Evolutionary conservation across 2,113 vertebrate genomes (phyloP), one percentile per base, ranked within the genome.

Genomic region (Forbesichthys agassizii): DNA sequence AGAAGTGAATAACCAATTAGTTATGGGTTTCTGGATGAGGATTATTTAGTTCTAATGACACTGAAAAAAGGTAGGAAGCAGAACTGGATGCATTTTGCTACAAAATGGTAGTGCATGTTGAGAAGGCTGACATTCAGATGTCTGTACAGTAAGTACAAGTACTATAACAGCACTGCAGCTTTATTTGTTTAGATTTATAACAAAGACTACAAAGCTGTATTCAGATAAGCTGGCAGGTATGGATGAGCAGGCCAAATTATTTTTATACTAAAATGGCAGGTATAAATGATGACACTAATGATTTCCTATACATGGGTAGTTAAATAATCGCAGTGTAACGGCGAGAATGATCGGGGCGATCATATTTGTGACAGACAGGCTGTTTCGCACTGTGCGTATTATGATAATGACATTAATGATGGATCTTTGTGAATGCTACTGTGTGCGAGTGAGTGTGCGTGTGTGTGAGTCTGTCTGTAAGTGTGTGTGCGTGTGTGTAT

Each of bases 321-420:
- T 85, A 85, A 83, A 86, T 84, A 78, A 84, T 89, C 71, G 77
- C 66, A 72, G 71, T 59, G 76, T 69, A 78, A 80, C 71, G 20
- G 72, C 71, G 84, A 88, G 78, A 80, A 75, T 88, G 83, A 86
- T 84, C 72, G 66, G 61, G 79, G 73, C 73, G 80, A 81, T 86
- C 82, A 86, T 83, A 85, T 74, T 80, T 82, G 68, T 86, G 80
- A 88, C 83, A 82, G 81, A 86, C 80, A 88, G 84, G 67, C 78
- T 82, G 85, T 51, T 47, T 75, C 36, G 60, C 81, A 79, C 78
- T 84, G 76, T 83, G 85, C 81, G 71, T 84, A 84, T 90, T 89
- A 89, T 89, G 83, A 83, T 87, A 89, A 89, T 88, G 77, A 81
- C 78, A 88, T 86, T 88, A 88, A 86, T 90, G 85, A 88, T 88